Base-by-base conservation (phyloP, 2,888 invertebrate genomes). In the Tanytarsus gracilentus region DNA sequence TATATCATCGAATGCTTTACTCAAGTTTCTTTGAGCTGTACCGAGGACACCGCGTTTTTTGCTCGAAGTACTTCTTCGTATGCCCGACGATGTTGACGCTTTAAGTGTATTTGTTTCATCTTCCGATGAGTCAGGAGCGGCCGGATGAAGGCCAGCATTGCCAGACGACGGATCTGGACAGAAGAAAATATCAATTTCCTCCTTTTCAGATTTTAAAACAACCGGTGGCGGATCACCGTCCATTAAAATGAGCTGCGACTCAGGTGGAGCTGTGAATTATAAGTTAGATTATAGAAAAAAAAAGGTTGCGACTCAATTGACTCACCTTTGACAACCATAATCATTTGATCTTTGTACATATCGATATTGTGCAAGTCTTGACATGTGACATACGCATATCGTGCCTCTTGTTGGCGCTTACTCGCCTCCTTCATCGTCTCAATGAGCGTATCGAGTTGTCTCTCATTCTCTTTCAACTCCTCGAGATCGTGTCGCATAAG, bases 231-330 rank as follows among this genome's bases (percentile, higher is more conserved):
- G 60, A 50, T 50, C 60, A n/a, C 50, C 60, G n/a, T 60, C 60
- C 33, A 49, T 33, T 14, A 60, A 39, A 16, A 60, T 85, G 66
- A 97, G 82, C 69, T 88, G 82, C 14, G 96, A 91, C 74, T 93
- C 91, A 62, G 95, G 91, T 61, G 96, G 96, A 67, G 96, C 95
- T n/a, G n/a, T n/a, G n/a, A n/a, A n/a, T n/a, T n/a, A n/a, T n/a
- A n/a, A n/a, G n/a, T n/a, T n/a, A n/a, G n/a, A n/a, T n/a, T n/a
- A n/a, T n/a, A n/a, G n/a, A n/a, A n/a, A n/a, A n/a, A n/a, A n/a
- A n/a, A n/a, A n/a, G n/a, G n/a, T n/a, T n/a, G n/a, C n/a, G n/a
- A n/a, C n/a, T n/a, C n/a, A n/a, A n/a, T n/a, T n/a, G n/a, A n/a
- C n/a, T n/a, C n/a, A n/a, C n/a, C n/a, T 77, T 94, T 95, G 69